Evolutionary conservation across 2,113 vertebrate species (phyloP), one percentile per base, ranked within the genome.

Genomic region (Tretioscincus oriximinensis): DNA sequence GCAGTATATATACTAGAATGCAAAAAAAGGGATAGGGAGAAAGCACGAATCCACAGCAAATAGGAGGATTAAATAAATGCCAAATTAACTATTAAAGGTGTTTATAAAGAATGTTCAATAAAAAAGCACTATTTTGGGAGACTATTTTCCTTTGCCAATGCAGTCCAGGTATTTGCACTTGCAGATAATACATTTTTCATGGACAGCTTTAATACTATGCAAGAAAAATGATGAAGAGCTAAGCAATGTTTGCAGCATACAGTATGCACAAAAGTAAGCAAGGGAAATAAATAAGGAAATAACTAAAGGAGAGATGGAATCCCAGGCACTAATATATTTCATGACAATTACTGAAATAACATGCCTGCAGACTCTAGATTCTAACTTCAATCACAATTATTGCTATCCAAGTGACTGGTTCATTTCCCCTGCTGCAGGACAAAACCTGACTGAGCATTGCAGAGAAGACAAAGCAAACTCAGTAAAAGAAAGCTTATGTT

Each of bases 261-360:
- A 41, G 35, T 41, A 14, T 70, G 54, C 60, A 76, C 35, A 76
- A 54, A 76, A 76, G 54, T 76, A 76, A 82, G 35, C 66, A 70
- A 63, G 31, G 54, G 21, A 69, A 76, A 76, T 75, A 81, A 81
- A 75, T 61, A 81, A 47, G 54, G 54, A 70, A 70, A 76, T 51
- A 63, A 18, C 54, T 82, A 49, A 70, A 82, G 73, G 73, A 70
- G 21, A 69, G 65, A 70, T 70, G 41, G 54, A 82, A 76, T 82
- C 54, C 3, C 22, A 49, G 70, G 66, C 54, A n/a, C 65, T 76
- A 76, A 76, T 82, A 76, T 70, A 82, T 63, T 82, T 76, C 66
- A 70, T 47, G 41, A 61, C 80, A 82, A 76, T 81, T 70, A 82
- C 68, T 79, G 73, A 76, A 76, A 76, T 49, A 79, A 45, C 67